A percentile compares a stretch with the other conserved stretches of the same genome.
Conservation (phyloP, 1,140 invertebrate species). For the Drosophila subpulchrella region DNA sequence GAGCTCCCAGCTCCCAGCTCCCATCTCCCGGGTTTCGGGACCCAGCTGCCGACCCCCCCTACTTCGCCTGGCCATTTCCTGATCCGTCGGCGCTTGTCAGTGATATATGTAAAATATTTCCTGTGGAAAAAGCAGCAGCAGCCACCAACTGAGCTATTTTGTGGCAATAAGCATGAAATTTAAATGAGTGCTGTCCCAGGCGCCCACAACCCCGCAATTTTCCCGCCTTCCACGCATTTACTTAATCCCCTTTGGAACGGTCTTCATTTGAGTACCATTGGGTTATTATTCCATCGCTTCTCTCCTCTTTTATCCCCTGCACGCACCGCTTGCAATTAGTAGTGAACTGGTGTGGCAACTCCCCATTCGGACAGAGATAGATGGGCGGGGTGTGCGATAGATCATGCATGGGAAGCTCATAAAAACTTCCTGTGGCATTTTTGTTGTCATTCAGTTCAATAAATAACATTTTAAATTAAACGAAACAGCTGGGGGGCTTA, state of each 20-base stretch:
- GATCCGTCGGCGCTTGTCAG: constrained; percentile 73
- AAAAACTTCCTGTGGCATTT: constrained; percentile 33
- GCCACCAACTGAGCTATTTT: constrained; percentile 78
- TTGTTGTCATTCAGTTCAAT: constrained; percentile 48
- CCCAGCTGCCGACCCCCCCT: background rate
- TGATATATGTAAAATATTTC: constrained; percentile 69
- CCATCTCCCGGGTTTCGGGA: background rate
- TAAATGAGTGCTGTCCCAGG: constrained; percentile 69
- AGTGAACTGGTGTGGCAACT: constrained; percentile 16
- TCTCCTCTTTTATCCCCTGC: constrained; percentile 19
- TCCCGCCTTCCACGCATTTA: constrained; percentile 18
- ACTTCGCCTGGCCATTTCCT: constrained; percentile 37
- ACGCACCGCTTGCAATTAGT: constrained; percentile 77
- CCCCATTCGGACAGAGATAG: constrained; percentile 11
- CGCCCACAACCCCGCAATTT: constrained; percentile 11
- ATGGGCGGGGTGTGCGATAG: constrained; percentile 40
- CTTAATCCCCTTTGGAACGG: constrained; percentile 49
- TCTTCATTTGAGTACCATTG: constrained; percentile 60
- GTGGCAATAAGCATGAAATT: constrained; percentile 83
- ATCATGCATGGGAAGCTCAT: constrained; percentile 22
- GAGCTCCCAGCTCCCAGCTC: background rate
- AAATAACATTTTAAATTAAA: constrained; percentile 34
- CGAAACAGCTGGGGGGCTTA: constrained; percentile 1
- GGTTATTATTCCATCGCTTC: constrained; percentile 44
- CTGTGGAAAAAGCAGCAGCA: constrained; percentile 28